Percentiles rank a stretch among this genome's conserved stretches.
Evolutionary conservation across 2,888 invertebrate species (phyloP).

Genomic region (Aproaerema taeniolella): DNA sequence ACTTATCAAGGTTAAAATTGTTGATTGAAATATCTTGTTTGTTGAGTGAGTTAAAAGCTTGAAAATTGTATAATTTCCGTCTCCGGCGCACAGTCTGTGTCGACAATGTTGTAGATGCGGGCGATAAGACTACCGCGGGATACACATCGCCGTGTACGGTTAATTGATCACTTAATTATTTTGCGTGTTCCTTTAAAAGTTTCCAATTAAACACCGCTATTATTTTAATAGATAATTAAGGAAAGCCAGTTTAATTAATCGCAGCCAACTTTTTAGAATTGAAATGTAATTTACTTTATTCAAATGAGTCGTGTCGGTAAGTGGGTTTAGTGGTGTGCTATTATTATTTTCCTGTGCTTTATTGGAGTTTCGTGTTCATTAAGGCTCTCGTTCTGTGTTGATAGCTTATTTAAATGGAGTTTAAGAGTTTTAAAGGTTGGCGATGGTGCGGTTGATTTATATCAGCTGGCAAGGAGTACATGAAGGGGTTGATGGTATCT

Average conservation of each 20-base stretch:
- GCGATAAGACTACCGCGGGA: conserved; percentile 48
- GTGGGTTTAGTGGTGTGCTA: conserved; percentile 67
- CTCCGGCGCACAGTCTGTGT: conserved; percentile 31
- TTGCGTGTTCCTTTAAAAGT: conserved; percentile 64
- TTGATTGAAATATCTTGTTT: too few relatives aligned
- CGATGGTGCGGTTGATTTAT: conserved; percentile 58
- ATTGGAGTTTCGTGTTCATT: conserved; percentile 69
- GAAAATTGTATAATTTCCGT: too few relatives aligned
- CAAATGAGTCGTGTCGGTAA: conserved; percentile 64
- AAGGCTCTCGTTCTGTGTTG: conserved; percentile 40
- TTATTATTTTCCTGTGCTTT: conserved; percentile 71
- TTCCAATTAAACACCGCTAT: conserved; percentile 67
- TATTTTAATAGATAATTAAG: conserved; percentile 73
- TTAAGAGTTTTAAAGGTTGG: conserved; percentile 29
- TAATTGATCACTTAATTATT: conserved; percentile 75
- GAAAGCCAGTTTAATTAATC: conserved; percentile 66
- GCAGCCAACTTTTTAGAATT: conserved; percentile 56
- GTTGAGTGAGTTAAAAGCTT: too few relatives aligned
- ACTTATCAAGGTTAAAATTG: too few relatives aligned
- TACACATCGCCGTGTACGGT: conserved; percentile 55
- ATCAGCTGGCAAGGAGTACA: conserved; percentile 42
- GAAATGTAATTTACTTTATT: conserved; percentile 69
- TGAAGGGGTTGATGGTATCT: conserved; percentile 63
- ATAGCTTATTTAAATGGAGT: conserved; percentile 67
- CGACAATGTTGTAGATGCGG: conserved; percentile 49